These are phyloP conservation scores for Carcharodon carcharias DNA, from an alignment of 2,797 vertebrate species.

Conservation along the genomic window DNA sequence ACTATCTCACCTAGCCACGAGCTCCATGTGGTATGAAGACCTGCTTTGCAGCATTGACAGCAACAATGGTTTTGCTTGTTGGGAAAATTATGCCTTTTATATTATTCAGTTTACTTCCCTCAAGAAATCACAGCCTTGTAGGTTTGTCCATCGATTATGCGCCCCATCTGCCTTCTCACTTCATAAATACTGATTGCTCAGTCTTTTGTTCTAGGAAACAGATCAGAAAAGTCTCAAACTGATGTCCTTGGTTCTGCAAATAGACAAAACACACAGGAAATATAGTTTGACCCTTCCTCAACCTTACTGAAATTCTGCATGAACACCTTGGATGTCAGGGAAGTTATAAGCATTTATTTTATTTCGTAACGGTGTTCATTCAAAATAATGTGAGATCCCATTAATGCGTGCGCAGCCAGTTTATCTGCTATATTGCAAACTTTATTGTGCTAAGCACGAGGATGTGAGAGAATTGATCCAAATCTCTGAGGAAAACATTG, in stretches of 20 bases:
- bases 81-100: not conserved
- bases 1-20: not conserved
- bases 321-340: not conserved
- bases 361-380: no score
- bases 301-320: not conserved
- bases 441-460: no score
- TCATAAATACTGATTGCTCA: slow-evolving; percentile 29
- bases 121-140: not conserved
- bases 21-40: not conserved
- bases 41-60: not conserved
- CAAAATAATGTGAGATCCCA: no score
- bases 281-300: not conserved
- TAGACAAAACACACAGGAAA: slow-evolving; percentile 50
- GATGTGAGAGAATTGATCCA: no score
- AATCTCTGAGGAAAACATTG: no score
- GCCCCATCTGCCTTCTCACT: not conserved
- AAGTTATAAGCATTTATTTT: not conserved
- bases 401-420: no score
- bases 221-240: slow-evolving; percentile 17
- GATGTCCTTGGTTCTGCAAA: slow-evolving; percentile 52
- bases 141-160: not conserved
- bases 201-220: not conserved
- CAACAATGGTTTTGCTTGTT: not conserved
- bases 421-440: no score
- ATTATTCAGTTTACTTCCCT: not conserved